phyloP scores from a whole-genome alignment of 1,140 invertebrate species.

The Dendrolimus punctatus region DNA sequence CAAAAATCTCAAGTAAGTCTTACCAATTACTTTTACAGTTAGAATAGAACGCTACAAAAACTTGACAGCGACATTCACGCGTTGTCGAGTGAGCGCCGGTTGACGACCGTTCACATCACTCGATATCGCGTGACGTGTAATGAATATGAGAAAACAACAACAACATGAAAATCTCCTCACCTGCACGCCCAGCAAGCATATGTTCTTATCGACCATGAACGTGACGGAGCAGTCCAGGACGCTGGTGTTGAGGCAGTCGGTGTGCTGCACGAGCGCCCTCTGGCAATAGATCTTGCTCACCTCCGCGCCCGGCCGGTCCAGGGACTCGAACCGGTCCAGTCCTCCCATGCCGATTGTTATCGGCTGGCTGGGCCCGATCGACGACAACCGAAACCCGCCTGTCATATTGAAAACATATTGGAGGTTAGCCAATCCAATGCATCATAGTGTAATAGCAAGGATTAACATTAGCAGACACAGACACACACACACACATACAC shows the following conservation, averaged over 20 bases:
- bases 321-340: constrained; percentile 20
- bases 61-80: too few relatives aligned
- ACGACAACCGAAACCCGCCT: constrained; percentile 17
- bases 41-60: too few relatives aligned
- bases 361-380: not conserved
- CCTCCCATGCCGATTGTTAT: constrained; percentile 2
- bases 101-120: too few relatives aligned
- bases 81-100: too few relatives aligned
- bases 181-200: constrained; percentile 81
- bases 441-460: too few relatives aligned
- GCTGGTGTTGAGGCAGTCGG: constrained; percentile 79
- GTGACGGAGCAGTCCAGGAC: constrained; percentile 83
- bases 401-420: not conserved
- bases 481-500: too few relatives aligned
- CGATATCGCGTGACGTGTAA: too few relatives aligned
- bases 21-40: too few relatives aligned
- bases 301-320: constrained; percentile 39
- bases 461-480: too few relatives aligned
- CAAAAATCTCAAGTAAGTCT: too few relatives aligned
- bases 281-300: constrained; percentile 77
- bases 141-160: not conserved
- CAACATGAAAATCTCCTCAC: constrained; percentile 60
- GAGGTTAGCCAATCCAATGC: too few relatives aligned
- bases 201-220: constrained; percentile 84
- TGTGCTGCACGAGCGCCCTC: constrained; percentile 74